Evolutionary conservation across 2,113 vertebrate species (phyloP), one percentile per base, ranked within the genome.

Genomic region (Lasiurus borealis): DNA sequence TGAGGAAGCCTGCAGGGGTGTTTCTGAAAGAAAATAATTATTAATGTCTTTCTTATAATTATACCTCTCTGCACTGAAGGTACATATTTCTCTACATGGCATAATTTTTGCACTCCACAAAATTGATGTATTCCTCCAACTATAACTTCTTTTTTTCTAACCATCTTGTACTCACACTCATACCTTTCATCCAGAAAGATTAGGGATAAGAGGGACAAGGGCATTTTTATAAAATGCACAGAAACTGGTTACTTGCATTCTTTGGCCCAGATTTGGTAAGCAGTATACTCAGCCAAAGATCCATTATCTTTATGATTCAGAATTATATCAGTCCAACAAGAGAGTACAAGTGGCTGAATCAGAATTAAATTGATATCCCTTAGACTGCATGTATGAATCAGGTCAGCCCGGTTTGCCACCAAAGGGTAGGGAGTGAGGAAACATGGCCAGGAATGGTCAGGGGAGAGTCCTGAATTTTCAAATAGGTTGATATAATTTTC

Each of bases 11-110:
- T 90, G 9, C 44, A 48, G 16, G 2, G 2, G 4, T 75, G 5
- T 31, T 91, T 88, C 6, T 83, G 29, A 66, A 48, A 87, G 23
- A 8, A 85, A 72, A 72, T 64, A 3, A 85, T 76, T 69, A 77
- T 36, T 66, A 78, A 48, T 64, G 8, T 52, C 6, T 25, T 5
- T 44, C 10, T 2, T 1, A 50, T 76, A 50, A 76, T 2, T 23
- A 8, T 50, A 8, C 1, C 5, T 78, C 15, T 25, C 11, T n/a
- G 3, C 1, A 0, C 62, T 23, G 50, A 87, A 57, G 5, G 1
- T 25, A 11, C 54, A 73, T 59, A 76, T 82, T 7, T 66, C 10
- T 68, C 23, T 23, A 16, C 0, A 14, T 29, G 0, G 5, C 5
- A 7, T 73, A 7, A 27, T 36, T 57, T 9, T 59, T 71, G 0